Base-by-base conservation (phyloP, 2,113 vertebrate genomes). In the Coracopsis vasa region DNA sequence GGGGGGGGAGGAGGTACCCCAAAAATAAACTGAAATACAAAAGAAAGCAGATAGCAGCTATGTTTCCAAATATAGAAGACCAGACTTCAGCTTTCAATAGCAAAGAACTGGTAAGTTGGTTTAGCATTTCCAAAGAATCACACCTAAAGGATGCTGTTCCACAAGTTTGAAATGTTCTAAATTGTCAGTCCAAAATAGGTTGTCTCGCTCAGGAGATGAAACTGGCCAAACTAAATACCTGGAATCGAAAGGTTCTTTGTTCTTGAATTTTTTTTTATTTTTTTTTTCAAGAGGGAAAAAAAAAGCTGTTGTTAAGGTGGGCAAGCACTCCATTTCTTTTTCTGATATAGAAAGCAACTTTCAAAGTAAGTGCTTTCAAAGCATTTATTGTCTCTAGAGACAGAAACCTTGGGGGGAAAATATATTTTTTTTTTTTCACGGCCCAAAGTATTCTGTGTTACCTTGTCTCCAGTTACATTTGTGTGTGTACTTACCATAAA, bases 1-100 rank as follows among this genome's bases (percentile, higher is more conserved):
- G 33, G 20, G 13, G 23, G 13, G 6, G 2, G 3, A 3, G 5
- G 14, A 10, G 14, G 23, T 31, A 39, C 7, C 7, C 19, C 20
- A 8, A 2, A 16, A 64, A 28, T 29, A 64, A 60, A 65, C 17
- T 27, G 31, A 85, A 80, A 80, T 61, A 79, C 51, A 39, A 45
- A 70, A 45, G 48, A 56, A 56, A 80, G 37, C 14, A 64, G 35
- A 31, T 19, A 73, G 10, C 14, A 79, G 41, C 18, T 62, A 6
- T 42, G 54, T 67, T 50, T 79, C 19, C 37, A 80, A 54, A 67
- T 27, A 69, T 4, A 60, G 19, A 41, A 62, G 10, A 82, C 48
- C 11, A 48, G 13, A n/a, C 5, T 61, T 51, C 7, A 72, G 4
- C 8, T 67, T 82, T 72, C 47, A 56, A 14, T 25, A 65, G 7